Evolutionary conservation across 1,140 invertebrate species (phyloP), one percentile per base, ranked within the genome.

Genomic region (Eumeta japonica): DNA sequence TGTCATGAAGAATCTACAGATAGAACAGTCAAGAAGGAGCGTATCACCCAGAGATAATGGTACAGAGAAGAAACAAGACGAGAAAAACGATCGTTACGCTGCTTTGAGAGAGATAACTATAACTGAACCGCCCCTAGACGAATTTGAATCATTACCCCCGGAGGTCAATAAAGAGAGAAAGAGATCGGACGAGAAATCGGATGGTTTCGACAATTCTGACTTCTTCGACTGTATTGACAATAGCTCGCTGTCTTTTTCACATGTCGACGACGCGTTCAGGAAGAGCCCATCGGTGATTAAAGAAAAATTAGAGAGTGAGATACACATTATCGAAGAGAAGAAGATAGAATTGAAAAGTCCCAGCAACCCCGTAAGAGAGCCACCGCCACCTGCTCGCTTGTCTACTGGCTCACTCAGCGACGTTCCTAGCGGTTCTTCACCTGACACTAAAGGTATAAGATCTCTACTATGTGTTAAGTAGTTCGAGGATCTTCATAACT

Each of bases 61-160:
- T 0, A 33, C 55, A 2, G 64, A 72, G 10, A 28, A 31, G 0
- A 74, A 66, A 50, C 46, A 54, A 12, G 76, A 79, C 27, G 75
- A 76, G 48, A 24, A 24, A 24, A 78, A 78, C 39, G 85, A 88
- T 70, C 80, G 80, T 50, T 88, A 88, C 57, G 85, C 85, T 0
- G 85, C 85, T 0, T 57, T 86, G 33, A 56, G 86, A 20, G 85
- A 87, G 56, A 86, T 87, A 14, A 83, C 82, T 35, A 76, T 81
- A 47, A 77, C 80, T 12, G 80, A 82, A 45, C 76, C 79, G 41
- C 55, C 75, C 3, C 77, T 75, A 19, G 80, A 81, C 9, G 80
- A 80, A 35, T 65, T 67, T 24, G 75, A 79, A 30, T 67, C 65
- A 1, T 47, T 74, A 29, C 74, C 77, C 2, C 63, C 76, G 0